Conservation (phyloP, 2,797 vertebrate species). For the Carduelis carduelis region DNA sequence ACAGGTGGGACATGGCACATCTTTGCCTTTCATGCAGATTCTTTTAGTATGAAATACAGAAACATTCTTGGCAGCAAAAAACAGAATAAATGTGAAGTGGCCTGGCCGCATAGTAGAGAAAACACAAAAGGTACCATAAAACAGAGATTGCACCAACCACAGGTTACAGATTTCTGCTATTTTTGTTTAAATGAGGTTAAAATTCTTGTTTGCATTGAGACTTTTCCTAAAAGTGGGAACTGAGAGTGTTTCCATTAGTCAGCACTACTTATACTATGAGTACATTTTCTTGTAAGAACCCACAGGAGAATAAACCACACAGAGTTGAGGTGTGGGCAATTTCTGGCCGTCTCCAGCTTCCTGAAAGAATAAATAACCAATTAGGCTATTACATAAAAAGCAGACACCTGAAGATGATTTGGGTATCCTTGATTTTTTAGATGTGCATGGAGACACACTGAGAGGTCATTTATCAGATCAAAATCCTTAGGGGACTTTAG, state of each 20-base stretch:
- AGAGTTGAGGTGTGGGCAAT: not conserved
- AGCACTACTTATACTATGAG: not conserved
- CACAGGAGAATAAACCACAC: not conserved
- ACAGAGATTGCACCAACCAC: not conserved
- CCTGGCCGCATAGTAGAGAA: not conserved
- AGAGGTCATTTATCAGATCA: constrained; percentile 31
- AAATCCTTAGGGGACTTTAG: not conserved
- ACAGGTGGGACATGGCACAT: no score
- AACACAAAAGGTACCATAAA: not conserved
- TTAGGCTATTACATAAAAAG: not conserved
- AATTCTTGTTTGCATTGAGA: not conserved
- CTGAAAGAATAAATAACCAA: not conserved
- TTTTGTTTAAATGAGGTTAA: not conserved
- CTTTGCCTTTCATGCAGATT: not conserved
- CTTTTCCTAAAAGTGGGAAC: not conserved
- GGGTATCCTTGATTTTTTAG: not conserved
- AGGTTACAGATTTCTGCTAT: not conserved
- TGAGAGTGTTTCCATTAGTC: not conserved
- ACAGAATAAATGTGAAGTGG: not conserved
- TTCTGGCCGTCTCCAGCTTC: not conserved
- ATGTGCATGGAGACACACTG: not conserved
- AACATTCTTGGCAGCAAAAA: not conserved
- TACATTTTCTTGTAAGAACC: not conserved
- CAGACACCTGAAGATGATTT: not conserved
- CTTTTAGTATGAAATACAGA: not conserved